These are phyloP conservation scores for Ennomos quercinarius DNA, from an alignment of 2,888 invertebrate species.

Conservation along the genomic window DNA sequence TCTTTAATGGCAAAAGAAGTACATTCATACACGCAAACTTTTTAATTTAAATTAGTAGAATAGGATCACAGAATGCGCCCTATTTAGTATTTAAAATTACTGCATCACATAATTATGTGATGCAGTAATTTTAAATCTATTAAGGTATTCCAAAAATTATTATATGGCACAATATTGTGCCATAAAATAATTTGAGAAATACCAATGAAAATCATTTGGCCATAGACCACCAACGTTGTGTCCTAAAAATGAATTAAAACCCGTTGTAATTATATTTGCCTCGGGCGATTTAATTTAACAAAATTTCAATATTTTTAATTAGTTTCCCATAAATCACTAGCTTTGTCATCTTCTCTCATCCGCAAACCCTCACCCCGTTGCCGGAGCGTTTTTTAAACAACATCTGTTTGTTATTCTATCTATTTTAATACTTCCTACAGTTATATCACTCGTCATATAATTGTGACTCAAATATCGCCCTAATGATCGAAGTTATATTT, in stretches of 20 bases:
- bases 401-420: constrained; percentile 79
- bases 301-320: constrained; percentile 16
- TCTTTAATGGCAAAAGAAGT: too few relatives aligned
- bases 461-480: constrained; percentile 59
- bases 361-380: constrained; percentile 54
- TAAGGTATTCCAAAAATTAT: too few relatives aligned
- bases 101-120: too few relatives aligned
- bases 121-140: too few relatives aligned
- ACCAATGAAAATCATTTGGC: too few relatives aligned
- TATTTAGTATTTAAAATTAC: too few relatives aligned
- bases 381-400: constrained; percentile 52
- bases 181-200: too few relatives aligned
- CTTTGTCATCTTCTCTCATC: constrained; percentile 21
- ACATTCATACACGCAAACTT: too few relatives aligned
- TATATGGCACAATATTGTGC: too few relatives aligned
- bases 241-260: background rate
- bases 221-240: background rate
- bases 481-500: constrained; percentile 70
- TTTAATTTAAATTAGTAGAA: too few relatives aligned
- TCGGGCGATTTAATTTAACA: constrained; percentile 5
- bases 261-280: constrained; percentile 11
- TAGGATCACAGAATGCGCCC: too few relatives aligned
- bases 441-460: constrained; percentile 54
- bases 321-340: constrained; percentile 39
- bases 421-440: constrained; percentile 73